Evolutionary conservation across 2,888 invertebrate genomes (phyloP).

Genomic region (Acanthoscelides obtectus): DNA sequence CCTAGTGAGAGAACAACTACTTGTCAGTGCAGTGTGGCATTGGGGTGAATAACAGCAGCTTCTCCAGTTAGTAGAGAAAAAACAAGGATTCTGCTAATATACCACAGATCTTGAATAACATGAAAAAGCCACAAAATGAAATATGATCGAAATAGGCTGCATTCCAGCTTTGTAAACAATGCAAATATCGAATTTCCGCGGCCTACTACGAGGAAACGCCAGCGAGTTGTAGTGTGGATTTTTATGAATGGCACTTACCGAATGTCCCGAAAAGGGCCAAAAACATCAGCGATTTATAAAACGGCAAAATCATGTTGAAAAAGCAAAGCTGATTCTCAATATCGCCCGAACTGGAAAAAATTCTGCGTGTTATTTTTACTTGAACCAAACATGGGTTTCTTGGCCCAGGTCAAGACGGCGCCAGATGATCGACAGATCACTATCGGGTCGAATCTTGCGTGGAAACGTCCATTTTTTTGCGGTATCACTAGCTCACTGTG

Average conservation of each 20-base stretch:
- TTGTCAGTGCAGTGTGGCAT: too few relatives aligned
- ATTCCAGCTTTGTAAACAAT: not conserved
- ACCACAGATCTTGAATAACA: not conserved
- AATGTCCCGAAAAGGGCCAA: not conserved
- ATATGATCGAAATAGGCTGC: not conserved
- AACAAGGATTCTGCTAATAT: too few relatives aligned
- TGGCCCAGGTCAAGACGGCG: constrained; percentile 36
- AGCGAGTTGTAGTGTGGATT: constrained; percentile 2
- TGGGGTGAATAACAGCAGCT: too few relatives aligned
- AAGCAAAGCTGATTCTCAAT: not conserved
- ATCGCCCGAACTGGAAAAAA: constrained; percentile 13
- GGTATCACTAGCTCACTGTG: constrained; percentile 5
- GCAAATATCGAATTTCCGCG: not conserved
- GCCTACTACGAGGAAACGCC: not conserved
- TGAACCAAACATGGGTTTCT: constrained; percentile 34
- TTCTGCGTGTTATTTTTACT: constrained; percentile 28
- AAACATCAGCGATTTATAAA: not conserved
- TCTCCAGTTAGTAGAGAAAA: too few relatives aligned
- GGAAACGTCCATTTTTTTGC: constrained; percentile 3
- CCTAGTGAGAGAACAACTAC: too few relatives aligned
- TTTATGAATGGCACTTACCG: not conserved
- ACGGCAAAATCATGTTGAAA: constrained; percentile 7
- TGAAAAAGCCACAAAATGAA: not conserved
- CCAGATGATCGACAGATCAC: constrained; percentile 20
- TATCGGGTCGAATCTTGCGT: constrained; percentile 1